A percentile compares a stretch with the other conserved stretches of the same genome.
phyloP scores from a whole-genome alignment of 92 coral and sea anemone genomes.

The Diadumene lineata region DNA sequence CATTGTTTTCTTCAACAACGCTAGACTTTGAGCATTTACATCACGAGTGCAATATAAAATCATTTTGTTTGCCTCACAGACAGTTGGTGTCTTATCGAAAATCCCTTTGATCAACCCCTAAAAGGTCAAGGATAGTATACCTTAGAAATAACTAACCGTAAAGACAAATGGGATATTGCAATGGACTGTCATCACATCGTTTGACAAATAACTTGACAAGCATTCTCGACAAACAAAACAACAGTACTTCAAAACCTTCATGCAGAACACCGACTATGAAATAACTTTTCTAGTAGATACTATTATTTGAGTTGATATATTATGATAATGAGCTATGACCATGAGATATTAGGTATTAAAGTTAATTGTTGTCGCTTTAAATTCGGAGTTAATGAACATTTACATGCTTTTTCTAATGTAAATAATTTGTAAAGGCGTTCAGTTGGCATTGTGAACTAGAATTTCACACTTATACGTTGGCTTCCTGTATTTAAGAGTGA shows the following conservation, averaged over 20 bases:
- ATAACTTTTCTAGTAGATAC: no score
- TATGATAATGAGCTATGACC: no score
- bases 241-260: neutral
- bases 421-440: conserved; percentile 5
- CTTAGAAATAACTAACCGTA: neutral
- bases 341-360: neutral
- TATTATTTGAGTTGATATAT: no score
- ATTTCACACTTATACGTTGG: neutral
- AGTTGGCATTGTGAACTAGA: neutral
- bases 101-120: neutral
- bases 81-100: neutral
- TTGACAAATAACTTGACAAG: neutral
- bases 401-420: neutral
- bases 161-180: neutral
- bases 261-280: neutral
- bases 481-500: neutral
- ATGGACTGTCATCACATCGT: neutral
- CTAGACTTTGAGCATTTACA: neutral
- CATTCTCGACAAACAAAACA: neutral
- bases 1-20: neutral
- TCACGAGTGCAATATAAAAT: no score
- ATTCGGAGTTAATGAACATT: neutral
- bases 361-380: neutral
- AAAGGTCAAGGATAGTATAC: neutral
- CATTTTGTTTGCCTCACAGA: conserved; percentile 6